Conservation (phyloP, 2,888 invertebrate genomes). For the Heliconius ismenius region DNA sequence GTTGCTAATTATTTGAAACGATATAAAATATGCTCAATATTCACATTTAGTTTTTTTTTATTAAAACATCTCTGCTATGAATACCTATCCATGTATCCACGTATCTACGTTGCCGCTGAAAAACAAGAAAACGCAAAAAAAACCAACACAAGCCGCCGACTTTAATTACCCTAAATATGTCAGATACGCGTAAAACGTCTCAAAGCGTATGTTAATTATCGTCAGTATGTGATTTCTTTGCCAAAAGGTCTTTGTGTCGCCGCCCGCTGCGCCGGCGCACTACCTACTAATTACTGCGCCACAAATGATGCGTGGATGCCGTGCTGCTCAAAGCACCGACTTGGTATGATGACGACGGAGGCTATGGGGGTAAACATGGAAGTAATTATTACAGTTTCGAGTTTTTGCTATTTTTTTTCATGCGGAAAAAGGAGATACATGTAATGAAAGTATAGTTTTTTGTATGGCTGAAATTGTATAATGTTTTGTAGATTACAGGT, state of each 20-base stretch:
- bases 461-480: not conserved
- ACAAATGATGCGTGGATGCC: conserved; percentile 61
- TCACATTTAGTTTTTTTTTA: not conserved
- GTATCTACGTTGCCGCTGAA: not conserved
- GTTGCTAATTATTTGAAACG: no score
- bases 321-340: conserved; percentile 54
- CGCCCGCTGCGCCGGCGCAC: conserved; percentile 44
- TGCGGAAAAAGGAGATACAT: not conserved
- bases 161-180: conserved; percentile 78
- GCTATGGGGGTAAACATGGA: conserved; percentile 27
- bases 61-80: not conserved
- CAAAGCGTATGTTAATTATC: conserved; percentile 47
- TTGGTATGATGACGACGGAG: not conserved
- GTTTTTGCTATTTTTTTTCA: conserved; percentile 16
- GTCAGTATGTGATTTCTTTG: conserved; percentile 37
- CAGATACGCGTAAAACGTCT: conserved; percentile 45
- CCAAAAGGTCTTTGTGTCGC: conserved; percentile 43
- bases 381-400: conserved; percentile 30
- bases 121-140: not conserved
- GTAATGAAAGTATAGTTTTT: not conserved
- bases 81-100: no score
- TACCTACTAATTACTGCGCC: conserved; percentile 59
- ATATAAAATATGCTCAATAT: no score
- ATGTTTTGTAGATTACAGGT: not conserved
- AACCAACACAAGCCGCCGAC: conserved; percentile 47